phyloP scores from a whole-genome alignment of 2,888 invertebrate genomes.

The Venusia cambrica region DNA sequence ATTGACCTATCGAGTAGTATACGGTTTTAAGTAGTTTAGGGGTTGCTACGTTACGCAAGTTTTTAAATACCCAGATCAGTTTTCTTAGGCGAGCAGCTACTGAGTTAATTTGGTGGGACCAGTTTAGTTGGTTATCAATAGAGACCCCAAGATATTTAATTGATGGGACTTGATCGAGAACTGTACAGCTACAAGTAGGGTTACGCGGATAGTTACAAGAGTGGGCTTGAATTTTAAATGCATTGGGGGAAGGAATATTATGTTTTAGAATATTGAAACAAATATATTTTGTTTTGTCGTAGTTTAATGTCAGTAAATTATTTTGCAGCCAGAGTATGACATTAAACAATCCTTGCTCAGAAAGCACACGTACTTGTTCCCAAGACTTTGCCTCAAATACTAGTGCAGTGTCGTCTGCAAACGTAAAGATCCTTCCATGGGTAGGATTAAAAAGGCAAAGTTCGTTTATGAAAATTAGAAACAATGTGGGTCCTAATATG shows the following conservation, averaged over 20 bases:
- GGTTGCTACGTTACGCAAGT: background rate
- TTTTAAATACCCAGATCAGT: slow-evolving; percentile 1
- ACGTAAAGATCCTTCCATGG: slow-evolving; percentile 6
- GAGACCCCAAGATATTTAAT: slow-evolving; percentile 14
- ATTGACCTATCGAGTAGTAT: background rate
- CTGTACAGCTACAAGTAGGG: background rate
- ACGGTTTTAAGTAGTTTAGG: background rate
- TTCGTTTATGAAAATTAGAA: slow-evolving; percentile 15
- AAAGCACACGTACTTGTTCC: background rate
- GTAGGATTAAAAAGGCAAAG: slow-evolving; percentile 2
- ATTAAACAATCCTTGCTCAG: slow-evolving; percentile 8
- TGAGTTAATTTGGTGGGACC: slow-evolving; percentile 7
- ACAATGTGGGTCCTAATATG: slow-evolving; percentile 12
- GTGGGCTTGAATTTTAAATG: background rate
- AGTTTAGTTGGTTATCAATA: slow-evolving; percentile 7
- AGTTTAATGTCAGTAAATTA: slow-evolving; percentile 16
- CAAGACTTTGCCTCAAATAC: slow-evolving; percentile 12
- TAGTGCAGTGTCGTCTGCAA: slow-evolving; percentile 20
- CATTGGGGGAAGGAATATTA: background rate
- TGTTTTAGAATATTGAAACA: background rate
- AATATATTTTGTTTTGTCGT: slow-evolving; percentile 4
- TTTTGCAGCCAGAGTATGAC: slow-evolving; percentile 11
- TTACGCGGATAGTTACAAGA: background rate
- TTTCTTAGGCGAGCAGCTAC: background rate
- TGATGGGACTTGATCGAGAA: background rate